phyloP scores from a whole-genome alignment of 2,888 invertebrate genomes.

The Oxytorus armatus region DNA sequence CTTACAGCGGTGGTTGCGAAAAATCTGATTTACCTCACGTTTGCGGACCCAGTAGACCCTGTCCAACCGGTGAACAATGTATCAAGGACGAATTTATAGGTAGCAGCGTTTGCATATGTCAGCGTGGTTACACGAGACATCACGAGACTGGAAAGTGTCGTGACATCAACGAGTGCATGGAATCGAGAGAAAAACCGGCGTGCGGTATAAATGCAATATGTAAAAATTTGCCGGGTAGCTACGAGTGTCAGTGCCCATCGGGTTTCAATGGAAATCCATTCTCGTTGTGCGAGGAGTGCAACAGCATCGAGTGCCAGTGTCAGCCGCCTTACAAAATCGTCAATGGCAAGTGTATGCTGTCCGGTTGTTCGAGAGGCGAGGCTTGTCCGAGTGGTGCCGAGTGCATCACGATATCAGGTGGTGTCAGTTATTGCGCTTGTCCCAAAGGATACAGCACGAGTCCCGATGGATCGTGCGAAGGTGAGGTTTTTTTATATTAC shows the following conservation, averaged over 20 bases:
- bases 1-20: conserved; percentile 91
- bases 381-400: conserved; percentile 95
- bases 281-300: conserved; percentile 93
- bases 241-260: conserved; percentile 95
- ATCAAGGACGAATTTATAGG: conserved; percentile 90
- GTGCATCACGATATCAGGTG: conserved; percentile 95
- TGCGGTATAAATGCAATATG: conserved; percentile 96
- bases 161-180: conserved; percentile 94
- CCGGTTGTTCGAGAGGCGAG: conserved; percentile 92
- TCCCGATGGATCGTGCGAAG: conserved; percentile 91
- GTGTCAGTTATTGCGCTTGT: conserved; percentile 96
- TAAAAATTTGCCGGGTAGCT: conserved; percentile 96
- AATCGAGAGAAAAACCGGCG: conserved; percentile 90
- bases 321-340: conserved; percentile 94
- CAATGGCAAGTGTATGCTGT: conserved; percentile 93
- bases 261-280: conserved; percentile 97
- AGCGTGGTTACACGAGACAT: conserved; percentile 93
- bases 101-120: conserved; percentile 94
- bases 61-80: conserved; percentile 94
- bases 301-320: conserved; percentile 93
- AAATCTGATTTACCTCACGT: conserved; percentile 88
- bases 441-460: conserved; percentile 93
- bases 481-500: conserved; percentile 72
- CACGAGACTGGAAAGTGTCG: conserved; percentile 90
- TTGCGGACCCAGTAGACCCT: conserved; percentile 91